Conservation (phyloP, 2,888 invertebrate genomes). For the Apodemia hepburni region DNA sequence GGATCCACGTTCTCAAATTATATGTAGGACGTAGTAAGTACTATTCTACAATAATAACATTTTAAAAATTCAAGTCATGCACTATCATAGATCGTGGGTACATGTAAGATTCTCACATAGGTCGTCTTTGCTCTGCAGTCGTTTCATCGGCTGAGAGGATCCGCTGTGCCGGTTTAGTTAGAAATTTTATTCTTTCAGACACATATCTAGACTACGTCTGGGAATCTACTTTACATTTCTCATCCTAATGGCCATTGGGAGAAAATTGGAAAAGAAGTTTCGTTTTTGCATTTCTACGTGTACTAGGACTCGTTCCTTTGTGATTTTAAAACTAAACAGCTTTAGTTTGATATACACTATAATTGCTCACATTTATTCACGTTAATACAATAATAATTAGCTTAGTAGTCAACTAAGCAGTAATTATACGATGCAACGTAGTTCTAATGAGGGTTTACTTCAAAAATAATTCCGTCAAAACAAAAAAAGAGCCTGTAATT, state of each 20-base stretch:
- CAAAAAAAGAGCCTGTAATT: too few relatives aligned
- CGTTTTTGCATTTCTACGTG: slow-evolving; percentile 54
- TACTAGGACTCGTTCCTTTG: slow-evolving; percentile 22
- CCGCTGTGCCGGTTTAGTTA: slow-evolving; percentile 56
- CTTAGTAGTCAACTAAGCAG: too few relatives aligned
- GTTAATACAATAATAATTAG: too few relatives aligned
- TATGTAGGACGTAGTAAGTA: background rate
- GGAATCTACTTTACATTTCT: slow-evolving; percentile 78
- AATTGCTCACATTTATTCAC: background rate
- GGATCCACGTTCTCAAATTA: background rate
- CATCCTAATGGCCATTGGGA: slow-evolving; percentile 78
- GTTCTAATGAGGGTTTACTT: too few relatives aligned
- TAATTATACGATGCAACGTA: too few relatives aligned
- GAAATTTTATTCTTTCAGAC: slow-evolving; percentile 75
- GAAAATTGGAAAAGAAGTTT: slow-evolving; percentile 79
- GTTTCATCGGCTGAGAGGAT: slow-evolving; percentile 41
- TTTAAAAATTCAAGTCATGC: slow-evolving; percentile 19
- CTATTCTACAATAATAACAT: slow-evolving; percentile 13
- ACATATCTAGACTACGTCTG: slow-evolving; percentile 73
- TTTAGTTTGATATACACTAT: background rate
- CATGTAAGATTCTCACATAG: slow-evolving; percentile 25
- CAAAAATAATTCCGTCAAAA: too few relatives aligned
- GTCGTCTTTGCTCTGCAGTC: slow-evolving; percentile 39
- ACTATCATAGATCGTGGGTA: slow-evolving; percentile 15
- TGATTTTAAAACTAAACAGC: background rate